phyloP scores from a whole-genome alignment of 2,113 vertebrate genomes.

The Reinhardtius hippoglossoides region DNA sequence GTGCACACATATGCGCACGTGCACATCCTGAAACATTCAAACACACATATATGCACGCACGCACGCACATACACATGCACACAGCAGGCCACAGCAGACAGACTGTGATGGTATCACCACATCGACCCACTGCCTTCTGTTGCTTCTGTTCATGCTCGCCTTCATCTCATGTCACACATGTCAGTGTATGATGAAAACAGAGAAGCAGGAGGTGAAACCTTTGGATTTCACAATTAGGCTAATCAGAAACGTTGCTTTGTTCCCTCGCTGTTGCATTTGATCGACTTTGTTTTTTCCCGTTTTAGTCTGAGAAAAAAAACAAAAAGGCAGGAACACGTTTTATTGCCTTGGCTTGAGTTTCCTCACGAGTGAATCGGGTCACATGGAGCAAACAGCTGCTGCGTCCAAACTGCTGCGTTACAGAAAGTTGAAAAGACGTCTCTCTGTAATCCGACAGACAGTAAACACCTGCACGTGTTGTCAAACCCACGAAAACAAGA shows the following conservation, averaged over 20 bases:
- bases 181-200: constrained; percentile 61
- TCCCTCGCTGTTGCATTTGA: constrained; percentile 36
- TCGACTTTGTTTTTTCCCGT: constrained; percentile 24
- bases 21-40: neutral
- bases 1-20: constrained; percentile 29
- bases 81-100: constrained; percentile 66
- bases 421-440: neutral
- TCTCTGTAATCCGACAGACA: neutral
- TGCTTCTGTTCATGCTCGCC: constrained; percentile 52
- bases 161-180: constrained; percentile 42
- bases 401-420: neutral
- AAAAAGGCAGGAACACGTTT: neutral
- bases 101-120: constrained; percentile 55
- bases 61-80: constrained; percentile 9
- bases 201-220: constrained; percentile 54
- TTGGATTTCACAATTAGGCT: constrained; percentile 29
- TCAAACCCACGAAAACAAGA: neutral
- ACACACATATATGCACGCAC: constrained; percentile 14
- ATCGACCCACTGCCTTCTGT: constrained; percentile 73
- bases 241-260: constrained; percentile 27
- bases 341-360: neutral
- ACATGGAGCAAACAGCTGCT: constrained; percentile 4
- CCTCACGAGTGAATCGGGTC: constrained; percentile 25
- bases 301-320: neutral
- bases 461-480: neutral